Evolutionary conservation across 1,140 invertebrate species (phyloP), one percentile per base, ranked within the genome.

Genomic region (Anoplophora glabripennis): DNA sequence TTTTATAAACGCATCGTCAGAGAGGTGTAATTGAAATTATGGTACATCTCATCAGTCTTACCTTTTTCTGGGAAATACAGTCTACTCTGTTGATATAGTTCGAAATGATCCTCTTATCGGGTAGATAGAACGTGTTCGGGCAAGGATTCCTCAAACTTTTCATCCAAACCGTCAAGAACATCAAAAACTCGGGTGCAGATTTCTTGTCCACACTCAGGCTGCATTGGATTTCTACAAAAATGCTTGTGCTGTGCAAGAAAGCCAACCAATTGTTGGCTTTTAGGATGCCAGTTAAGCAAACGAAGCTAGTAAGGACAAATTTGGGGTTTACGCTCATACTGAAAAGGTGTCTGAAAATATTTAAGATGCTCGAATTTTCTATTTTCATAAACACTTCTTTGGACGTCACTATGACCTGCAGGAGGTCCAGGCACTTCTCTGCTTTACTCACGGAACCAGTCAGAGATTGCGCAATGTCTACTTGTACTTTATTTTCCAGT

Each of bases 221-320:
- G 41, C 52, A 54, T 11, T 21, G 42, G 3, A 44, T 8, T 18
- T 54, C 52, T 4, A 54, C 11, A 17, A 54, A 54, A 14, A 54
- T 3, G 17, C 34, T 54, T 10, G 40, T 42, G 12, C 3, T n/a
- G 34, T 18, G 7, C 4, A 35, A n/a, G 7, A 14, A 17, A 10
- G 52, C 38, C n/a, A 54, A 12, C 52, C 52, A 54, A 4, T 28
- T 11, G 12, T 54, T 44, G 4, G 4, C 17, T 11, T 54, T 54
- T 5, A 54, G n/a, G 15, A 54, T 54, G n/a, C 34, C 21, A 14
- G 38, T 54, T n/a, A 54, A 17, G 34, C 52, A 54, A 7, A 34
- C 8, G 11, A 54, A 44, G 21, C 38, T 41, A 15, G n/a, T 54
- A 0, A 21, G n/a, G 12, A 18, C 9, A 11, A 54, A 15, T 17